Evolutionary conservation across 2,888 invertebrate genomes (phyloP), one percentile per base, ranked within the genome.

Genomic region (Agonopterix subpropinquella): DNA sequence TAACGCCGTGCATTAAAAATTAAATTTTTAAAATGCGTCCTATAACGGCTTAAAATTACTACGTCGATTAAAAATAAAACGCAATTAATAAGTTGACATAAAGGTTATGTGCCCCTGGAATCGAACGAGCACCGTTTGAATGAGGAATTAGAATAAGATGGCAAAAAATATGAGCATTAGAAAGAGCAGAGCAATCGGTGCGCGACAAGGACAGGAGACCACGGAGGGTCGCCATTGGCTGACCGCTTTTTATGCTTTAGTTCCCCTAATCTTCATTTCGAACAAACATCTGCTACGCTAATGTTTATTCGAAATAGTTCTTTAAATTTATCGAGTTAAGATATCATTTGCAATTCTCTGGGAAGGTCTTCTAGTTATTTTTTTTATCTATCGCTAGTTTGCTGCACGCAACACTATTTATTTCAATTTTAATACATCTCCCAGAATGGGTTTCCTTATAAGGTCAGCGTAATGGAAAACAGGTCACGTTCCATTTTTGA

Each of bases 201-300:
- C 50, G 68, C 53, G 77, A 87, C 62, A 65, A 70, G 68, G 83
- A 84, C 63, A 57, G 69, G 58, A 56, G 60, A 75, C 58, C 60
- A 66, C 50, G 58, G 61, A 59, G 67, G 61, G 54, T 61, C 64
- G 68, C 71, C 62, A 87, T 88, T 87, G 87, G 87, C 79, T 83
- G 85, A 82, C 83, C 80, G 74, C 75, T 86, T 88, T 88, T 88
- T 87, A 87, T 87, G 80, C 77, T 64, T 86, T 84, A 86, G 83
- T 86, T 87, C 87, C 88, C 88, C 88, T 87, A 88, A 88, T 87
- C 85, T 87, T 84, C 72, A 77, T 83, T 84, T 82, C 77, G 79
- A 80, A 77, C 73, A 80, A 28, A 82, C 87, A 87, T 86, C 86
- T 87, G 87, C 84, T 73, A 59, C 72, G 69, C 65, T 80, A 77